Evolutionary conservation across 1,140 invertebrate species (phyloP), one percentile per base, ranked within the genome.

Genomic region (Ooceraea biroi): DNA sequence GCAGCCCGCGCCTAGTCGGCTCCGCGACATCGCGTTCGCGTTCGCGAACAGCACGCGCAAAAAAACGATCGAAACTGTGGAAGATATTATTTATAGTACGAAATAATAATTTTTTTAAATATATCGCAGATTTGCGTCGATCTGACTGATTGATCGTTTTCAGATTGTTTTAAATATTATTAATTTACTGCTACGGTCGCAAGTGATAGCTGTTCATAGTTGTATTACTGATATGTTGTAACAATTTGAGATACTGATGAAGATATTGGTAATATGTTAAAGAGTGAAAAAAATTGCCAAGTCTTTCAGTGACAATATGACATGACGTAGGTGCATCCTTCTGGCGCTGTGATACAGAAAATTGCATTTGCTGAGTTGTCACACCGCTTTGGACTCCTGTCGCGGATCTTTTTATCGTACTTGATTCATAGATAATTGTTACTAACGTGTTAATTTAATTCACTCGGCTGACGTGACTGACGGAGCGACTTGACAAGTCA

Each of bases 361-460:
- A 68, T 78, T 46, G 19, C 22, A 50, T n/a, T 60, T 36, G n/a
- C 14, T 52, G 30, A 22, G n/a, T n/a, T 2, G 30, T 52, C 44
- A 27, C 48, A 52, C n/a, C n/a, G 61, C 8, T 77, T 55, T 68
- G 19, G 52, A 52, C 36, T 63, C 65, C 3, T 19, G 5, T 44
- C 63, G 17, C 17, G 10, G 27, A 17, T 0, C 22, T 61, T 14
- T 60, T 17, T 48, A 22, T 78, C 48, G 14, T 19, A 19, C 50
- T 55, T 30, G 74, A 78, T 78, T 48, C 22, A 11, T 22, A 17
- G 5, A 80, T 12, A 69, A 80, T 80, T 55, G 65, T 44, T 50
- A 22, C 36, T 69, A 57, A 58, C 65, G 65, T 11, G 65, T 17
- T 80, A 69, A 80, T 80, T 69, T 46, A 57, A 60, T 69, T 71